Conservation (phyloP, 2,888 invertebrate genomes). For the Artemia sinica region DNA sequence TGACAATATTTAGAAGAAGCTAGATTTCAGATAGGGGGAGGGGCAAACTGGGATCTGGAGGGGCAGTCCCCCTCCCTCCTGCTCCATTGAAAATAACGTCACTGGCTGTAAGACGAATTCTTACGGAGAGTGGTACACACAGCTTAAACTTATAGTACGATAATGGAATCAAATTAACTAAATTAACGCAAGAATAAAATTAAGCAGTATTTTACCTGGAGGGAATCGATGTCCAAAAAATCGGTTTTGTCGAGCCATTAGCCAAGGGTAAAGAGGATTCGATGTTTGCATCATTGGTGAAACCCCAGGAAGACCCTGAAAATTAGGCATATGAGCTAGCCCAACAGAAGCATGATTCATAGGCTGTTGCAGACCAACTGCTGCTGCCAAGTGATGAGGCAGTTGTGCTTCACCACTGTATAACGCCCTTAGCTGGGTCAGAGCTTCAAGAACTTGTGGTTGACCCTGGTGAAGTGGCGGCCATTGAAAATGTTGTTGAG, state of each 20-base stretch:
- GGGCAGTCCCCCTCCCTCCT: too few species aligned
- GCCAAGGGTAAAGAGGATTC: constrained; percentile 2
- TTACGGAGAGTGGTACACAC: too few species aligned
- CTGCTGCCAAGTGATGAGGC: constrained; percentile 9
- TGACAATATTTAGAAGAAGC: too few species aligned
- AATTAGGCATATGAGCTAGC: background rate
- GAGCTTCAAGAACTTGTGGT: constrained; percentile 2
- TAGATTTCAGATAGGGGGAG: too few species aligned
- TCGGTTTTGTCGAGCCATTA: background rate
- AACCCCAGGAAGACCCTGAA: background rate
- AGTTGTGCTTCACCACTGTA: background rate
- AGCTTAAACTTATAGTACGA: too few species aligned
- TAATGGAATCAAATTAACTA: too few species aligned
- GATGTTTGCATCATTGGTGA: constrained; percentile 13
- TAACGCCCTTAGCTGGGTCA: background rate
- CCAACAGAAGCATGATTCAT: constrained; percentile 5
- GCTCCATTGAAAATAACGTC: too few species aligned
- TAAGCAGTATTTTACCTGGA: background rate
- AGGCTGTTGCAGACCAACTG: background rate
- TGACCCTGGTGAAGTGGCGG: background rate
- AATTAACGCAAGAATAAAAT: background rate
- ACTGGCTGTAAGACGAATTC: too few species aligned
- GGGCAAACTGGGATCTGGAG: too few species aligned
- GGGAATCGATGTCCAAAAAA: constrained; percentile 10
- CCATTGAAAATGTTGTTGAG: constrained; percentile 12